Evolutionary conservation across 1,140 invertebrate genomes (phyloP).

Genomic region (Doryteuthis pealeii): DNA sequence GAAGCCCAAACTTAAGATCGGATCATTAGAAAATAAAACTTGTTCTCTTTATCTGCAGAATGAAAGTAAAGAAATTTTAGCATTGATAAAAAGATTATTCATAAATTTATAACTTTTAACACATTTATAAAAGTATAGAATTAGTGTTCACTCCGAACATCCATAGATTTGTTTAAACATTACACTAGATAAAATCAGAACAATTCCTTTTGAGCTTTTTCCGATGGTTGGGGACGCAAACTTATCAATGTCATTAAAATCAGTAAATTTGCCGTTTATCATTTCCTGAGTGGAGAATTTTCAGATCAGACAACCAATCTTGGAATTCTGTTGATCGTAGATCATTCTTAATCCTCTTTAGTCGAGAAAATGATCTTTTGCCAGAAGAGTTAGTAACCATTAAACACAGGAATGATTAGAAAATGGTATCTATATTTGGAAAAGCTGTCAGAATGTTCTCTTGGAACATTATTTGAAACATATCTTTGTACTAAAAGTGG

Average conservation of each 20-base stretch:
- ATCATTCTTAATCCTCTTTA: conserved; percentile 7
- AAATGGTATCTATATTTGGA: conserved; percentile 4
- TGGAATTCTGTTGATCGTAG: not conserved
- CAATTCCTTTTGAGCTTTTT: not conserved
- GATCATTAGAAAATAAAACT: too few species aligned
- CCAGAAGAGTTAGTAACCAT: conserved; percentile 4
- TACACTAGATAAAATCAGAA: not conserved
- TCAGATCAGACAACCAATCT: not conserved
- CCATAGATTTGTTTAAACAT: too few species aligned
- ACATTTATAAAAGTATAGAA: too few species aligned
- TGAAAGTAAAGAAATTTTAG: too few species aligned
- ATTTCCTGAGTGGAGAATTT: not conserved
- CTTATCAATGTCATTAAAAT: not conserved
- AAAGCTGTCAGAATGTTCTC: not conserved
- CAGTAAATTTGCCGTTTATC: not conserved
- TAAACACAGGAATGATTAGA: not conserved
- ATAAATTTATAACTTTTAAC: too few species aligned
- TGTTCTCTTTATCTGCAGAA: too few species aligned
- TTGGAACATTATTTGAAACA: not conserved
- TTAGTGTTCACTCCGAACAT: too few species aligned
- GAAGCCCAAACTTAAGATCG: too few species aligned
- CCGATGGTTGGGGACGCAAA: not conserved
- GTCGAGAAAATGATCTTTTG: conserved; percentile 3
- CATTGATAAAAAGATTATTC: too few species aligned
- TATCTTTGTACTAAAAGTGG: not conserved